phyloP scores from a whole-genome alignment of 2,888 invertebrate species.

The Agrotis ipsilon region DNA sequence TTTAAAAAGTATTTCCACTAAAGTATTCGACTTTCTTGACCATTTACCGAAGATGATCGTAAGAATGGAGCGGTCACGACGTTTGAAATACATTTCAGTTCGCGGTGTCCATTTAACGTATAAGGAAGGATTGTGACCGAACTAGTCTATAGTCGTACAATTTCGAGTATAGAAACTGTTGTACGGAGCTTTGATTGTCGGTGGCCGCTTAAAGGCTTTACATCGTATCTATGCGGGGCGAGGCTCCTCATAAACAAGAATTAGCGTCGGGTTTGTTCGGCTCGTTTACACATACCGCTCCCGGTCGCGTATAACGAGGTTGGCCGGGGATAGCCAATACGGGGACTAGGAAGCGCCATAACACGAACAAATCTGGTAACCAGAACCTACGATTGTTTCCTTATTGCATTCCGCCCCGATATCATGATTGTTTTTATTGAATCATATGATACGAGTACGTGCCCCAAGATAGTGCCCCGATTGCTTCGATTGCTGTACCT shows the following conservation, averaged over 20 bases:
- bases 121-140: constrained; percentile 75
- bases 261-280: constrained; percentile 87
- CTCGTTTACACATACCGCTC: constrained; percentile 90
- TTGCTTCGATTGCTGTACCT: constrained; percentile 40
- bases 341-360: constrained; percentile 85
- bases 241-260: constrained; percentile 89
- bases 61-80: constrained; percentile 72
- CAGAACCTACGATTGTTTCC: constrained; percentile 80
- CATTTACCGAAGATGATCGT: constrained; percentile 56
- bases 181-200: constrained; percentile 80
- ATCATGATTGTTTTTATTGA: constrained; percentile 65
- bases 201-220: constrained; percentile 80
- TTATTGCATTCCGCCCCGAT: constrained; percentile 70
- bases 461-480: constrained; percentile 32
- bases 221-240: constrained; percentile 79
- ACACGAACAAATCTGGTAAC: constrained; percentile 81
- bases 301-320: constrained; percentile 85
- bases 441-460: constrained; percentile 47
- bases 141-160: constrained; percentile 71
- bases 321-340: constrained; percentile 79
- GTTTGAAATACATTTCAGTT: constrained; percentile 70
- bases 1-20: constrained; percentile 68
- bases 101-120: constrained; percentile 75
- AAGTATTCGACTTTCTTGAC: constrained; percentile 63
- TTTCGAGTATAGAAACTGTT: constrained; percentile 72